phyloP scores from a whole-genome alignment of 2,113 vertebrate species.

The Ptilonorhynchus violaceus region DNA sequence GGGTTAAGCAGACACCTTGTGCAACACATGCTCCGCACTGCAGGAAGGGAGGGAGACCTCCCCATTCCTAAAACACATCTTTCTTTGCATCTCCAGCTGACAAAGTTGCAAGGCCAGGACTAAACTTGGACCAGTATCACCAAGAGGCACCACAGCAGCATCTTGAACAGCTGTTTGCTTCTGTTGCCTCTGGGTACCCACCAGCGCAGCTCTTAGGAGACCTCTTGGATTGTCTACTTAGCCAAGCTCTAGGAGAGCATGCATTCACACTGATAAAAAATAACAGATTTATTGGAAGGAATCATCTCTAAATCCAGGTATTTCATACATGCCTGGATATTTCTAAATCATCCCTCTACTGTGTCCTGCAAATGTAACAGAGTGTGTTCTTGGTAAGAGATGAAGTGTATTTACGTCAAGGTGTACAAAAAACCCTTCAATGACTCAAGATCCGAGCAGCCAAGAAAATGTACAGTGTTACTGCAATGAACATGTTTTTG shows the following conservation, averaged over 20 bases:
- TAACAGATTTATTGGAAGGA: background rate
- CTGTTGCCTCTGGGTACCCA: background rate
- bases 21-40: fast-evolving
- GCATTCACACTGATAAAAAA: background rate
- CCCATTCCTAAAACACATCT: background rate
- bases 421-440: background rate
- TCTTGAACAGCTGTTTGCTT: background rate
- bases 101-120: background rate
- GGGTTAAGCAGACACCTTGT: background rate
- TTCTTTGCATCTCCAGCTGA: background rate
- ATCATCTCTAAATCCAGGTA: background rate
- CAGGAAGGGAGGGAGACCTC: background rate
- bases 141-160: background rate
- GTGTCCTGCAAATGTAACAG: background rate
- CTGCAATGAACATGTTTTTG: background rate
- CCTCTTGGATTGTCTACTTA: background rate
- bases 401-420: background rate
- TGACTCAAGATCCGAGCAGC: background rate
- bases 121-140: background rate
- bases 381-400: background rate
- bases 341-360: background rate
- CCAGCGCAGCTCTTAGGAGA: background rate
- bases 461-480: background rate
- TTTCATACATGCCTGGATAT: background rate
- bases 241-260: background rate